These are phyloP conservation scores for Canis aureus DNA, from an alignment of 2,113 vertebrate species.

Conservation along the genomic window DNA sequence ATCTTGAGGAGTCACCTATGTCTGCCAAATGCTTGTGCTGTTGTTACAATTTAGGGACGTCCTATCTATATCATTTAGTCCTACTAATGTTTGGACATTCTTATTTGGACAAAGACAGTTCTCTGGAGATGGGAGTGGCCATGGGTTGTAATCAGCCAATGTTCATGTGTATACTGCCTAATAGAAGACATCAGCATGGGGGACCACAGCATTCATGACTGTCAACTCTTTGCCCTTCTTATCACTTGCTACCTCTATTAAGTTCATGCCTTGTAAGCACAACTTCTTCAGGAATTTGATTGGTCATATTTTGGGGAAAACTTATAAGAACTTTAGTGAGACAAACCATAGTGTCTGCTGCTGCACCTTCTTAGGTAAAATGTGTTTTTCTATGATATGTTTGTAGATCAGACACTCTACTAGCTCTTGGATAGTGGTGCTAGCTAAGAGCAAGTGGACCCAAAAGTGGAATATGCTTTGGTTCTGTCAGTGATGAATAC, in stretches of 20 bases:
- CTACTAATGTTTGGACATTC: not conserved
- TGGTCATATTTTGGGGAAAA: not conserved
- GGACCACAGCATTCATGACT: not conserved
- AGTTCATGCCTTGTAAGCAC: not conserved
- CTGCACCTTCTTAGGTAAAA: not conserved
- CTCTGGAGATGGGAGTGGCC: not conserved
- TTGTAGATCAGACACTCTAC: not conserved
- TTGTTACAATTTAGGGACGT: not conserved
- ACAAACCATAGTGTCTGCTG: not conserved
- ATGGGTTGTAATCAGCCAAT: not conserved
- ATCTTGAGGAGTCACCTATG: slow-evolving; percentile 22
- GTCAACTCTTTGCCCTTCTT: not conserved
- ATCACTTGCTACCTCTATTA: not conserved
- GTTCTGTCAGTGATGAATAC: not conserved
- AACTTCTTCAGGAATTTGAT: not conserved
- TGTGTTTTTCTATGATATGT: not conserved
- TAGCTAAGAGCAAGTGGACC: not conserved
- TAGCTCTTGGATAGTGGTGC: not conserved
- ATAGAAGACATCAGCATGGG: not conserved
- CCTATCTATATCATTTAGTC: not conserved
- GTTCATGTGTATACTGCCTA: not conserved
- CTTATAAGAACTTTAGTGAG: not conserved
- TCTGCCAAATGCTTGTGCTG: not conserved
- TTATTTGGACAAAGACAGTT: not conserved
- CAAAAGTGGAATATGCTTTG: not conserved